These are phyloP conservation scores for Mizuhopecten yessoensis DNA, from an alignment of 1,140 invertebrate genomes.

Conservation along the genomic window DNA sequence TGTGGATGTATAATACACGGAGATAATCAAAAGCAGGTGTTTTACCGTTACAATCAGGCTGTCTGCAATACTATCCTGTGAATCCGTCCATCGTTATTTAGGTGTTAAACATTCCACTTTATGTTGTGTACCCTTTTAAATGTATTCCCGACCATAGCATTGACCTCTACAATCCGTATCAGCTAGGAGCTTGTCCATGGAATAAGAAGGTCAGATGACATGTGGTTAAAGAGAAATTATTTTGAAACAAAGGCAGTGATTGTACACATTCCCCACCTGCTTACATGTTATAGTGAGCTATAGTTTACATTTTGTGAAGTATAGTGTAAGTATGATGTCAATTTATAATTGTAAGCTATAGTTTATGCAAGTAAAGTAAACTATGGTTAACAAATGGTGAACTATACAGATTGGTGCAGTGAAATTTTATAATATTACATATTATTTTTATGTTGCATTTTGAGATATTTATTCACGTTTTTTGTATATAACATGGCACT, in stretches of 20 bases:
- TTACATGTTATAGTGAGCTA: not conserved
- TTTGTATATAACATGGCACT: not conserved
- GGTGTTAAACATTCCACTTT: not conserved
- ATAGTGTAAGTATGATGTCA: too few relatives aligned
- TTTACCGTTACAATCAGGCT: not conserved
- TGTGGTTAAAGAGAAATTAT: not conserved
- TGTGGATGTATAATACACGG: not conserved
- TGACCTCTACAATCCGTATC: not conserved
- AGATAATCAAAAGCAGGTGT: not conserved
- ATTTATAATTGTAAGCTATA: not conserved
- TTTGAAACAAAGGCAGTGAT: not conserved
- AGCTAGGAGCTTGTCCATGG: not conserved
- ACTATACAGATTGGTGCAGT: constrained; percentile 11
- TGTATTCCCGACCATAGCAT: not conserved
- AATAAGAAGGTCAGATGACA: not conserved
- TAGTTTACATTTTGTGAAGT: not conserved
- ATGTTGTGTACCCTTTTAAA: not conserved
- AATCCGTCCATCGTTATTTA: not conserved
- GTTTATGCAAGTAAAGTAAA: not conserved
- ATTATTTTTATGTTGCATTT: constrained; percentile 18
- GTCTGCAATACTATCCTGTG: not conserved
- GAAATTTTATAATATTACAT: constrained; percentile 20
- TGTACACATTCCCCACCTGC: not conserved
- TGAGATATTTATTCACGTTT: constrained; percentile 28
- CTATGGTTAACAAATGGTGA: not conserved